phyloP scores from a whole-genome alignment of 1,140 invertebrate species.

The Anadara kagoshimensis region DNA sequence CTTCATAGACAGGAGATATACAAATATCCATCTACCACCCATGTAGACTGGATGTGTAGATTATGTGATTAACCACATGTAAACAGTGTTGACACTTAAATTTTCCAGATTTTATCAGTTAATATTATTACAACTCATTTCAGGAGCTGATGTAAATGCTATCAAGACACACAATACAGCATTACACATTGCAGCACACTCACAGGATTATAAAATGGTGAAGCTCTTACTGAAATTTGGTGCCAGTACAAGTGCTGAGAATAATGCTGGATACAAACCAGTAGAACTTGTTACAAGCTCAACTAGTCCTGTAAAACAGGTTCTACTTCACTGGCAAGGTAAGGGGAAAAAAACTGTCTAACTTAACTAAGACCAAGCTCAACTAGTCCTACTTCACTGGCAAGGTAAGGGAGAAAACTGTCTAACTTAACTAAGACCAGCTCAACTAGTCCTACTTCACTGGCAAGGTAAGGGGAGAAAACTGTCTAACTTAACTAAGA shows the following conservation, averaged over 20 bases:
- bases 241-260: constrained; percentile 48
- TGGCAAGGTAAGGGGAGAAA: too few relatives aligned
- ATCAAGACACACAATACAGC: constrained; percentile 66
- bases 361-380: neutral
- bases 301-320: constrained; percentile 38
- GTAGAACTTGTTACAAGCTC: constrained; percentile 47
- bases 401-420: too few relatives aligned
- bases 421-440: too few relatives aligned
- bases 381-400: neutral
- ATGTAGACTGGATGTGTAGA: too few relatives aligned
- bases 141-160: constrained; percentile 66
- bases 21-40: too few relatives aligned
- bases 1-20: too few relatives aligned
- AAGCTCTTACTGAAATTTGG: constrained; percentile 58
- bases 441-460: too few relatives aligned
- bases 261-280: constrained; percentile 51
- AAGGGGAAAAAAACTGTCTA: constrained; percentile 12
- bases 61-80: too few relatives aligned
- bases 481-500: too few relatives aligned
- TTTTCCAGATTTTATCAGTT: neutral
- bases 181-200: constrained; percentile 62
- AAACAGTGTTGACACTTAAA: constrained; percentile 11
- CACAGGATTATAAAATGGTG: constrained; percentile 49
- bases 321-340: constrained; percentile 61
- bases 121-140: constrained; percentile 13